These are phyloP conservation scores for Rhamphomyia laevipes DNA, from an alignment of 2,888 invertebrate species.

Conservation along the genomic window DNA sequence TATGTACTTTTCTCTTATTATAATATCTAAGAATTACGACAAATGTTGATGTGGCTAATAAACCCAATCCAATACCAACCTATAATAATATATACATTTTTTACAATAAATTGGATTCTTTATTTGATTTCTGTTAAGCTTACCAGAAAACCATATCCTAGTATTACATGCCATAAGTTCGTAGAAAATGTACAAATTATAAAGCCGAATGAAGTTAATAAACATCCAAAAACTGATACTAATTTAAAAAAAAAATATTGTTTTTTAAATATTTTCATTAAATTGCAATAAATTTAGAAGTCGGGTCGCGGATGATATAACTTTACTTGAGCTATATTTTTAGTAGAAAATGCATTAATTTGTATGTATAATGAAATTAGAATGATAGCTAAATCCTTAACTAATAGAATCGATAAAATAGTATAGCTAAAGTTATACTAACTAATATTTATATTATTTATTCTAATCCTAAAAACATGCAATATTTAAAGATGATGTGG, in stretches of 20 bases:
- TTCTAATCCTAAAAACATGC: too few relatives aligned
- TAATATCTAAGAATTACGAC: constrained; percentile 63
- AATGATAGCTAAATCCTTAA: too few relatives aligned
- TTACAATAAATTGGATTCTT: neutral
- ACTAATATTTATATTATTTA: too few relatives aligned
- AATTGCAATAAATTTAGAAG: too few relatives aligned
- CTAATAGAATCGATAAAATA: too few relatives aligned
- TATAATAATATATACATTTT: constrained; percentile 5
- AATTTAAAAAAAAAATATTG: constrained; percentile 43
- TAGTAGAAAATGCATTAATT: too few relatives aligned
- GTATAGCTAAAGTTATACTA: too few relatives aligned
- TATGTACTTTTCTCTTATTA: constrained; percentile 50
- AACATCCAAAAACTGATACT: constrained; percentile 43
- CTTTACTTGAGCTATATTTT: too few relatives aligned
- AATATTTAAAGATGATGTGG: too few relatives aligned
- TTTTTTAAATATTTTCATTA: too few relatives aligned
- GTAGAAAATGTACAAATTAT: constrained; percentile 42
- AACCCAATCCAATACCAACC: constrained; percentile 55
- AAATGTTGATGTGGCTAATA: constrained; percentile 59
- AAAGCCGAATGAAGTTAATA: constrained; percentile 42
- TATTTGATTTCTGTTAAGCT: constrained; percentile 29
- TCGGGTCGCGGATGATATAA: too few relatives aligned
- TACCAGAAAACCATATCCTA: constrained; percentile 45
- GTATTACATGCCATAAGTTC: constrained; percentile 41
- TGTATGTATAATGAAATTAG: too few relatives aligned